Evolutionary conservation across 2,888 invertebrate species (phyloP).

Genomic region (Cordilura impudica): DNA sequence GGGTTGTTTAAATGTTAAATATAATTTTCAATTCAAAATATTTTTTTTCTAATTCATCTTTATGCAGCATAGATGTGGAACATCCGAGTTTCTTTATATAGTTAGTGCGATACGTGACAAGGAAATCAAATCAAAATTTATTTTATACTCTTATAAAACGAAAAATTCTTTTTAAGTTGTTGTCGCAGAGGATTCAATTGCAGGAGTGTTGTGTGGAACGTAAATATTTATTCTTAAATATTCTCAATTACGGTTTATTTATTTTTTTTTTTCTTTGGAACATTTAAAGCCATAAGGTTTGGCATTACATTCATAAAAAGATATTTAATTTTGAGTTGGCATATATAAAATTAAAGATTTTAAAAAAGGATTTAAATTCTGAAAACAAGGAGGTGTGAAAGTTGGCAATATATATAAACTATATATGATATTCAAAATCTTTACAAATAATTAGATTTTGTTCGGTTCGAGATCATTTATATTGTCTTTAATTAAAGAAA

Average conservation of each 20-base stretch:
- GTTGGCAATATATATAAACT: too few species aligned
- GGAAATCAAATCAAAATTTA: constrained; percentile 52
- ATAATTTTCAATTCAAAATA: constrained; percentile 32
- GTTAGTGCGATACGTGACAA: constrained; percentile 52
- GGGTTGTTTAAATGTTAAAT: background rate
- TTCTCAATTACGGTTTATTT: background rate
- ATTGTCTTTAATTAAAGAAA: too few species aligned
- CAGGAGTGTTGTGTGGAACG: background rate
- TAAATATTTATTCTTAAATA: too few species aligned
- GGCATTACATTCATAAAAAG: background rate
- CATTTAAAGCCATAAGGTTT: background rate
- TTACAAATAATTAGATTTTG: too few species aligned
- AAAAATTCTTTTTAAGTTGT: background rate
- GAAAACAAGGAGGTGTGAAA: too few species aligned
- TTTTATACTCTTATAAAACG: background rate
- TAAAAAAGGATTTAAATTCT: background rate
- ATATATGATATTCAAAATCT: too few species aligned
- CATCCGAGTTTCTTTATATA: constrained; percentile 45
- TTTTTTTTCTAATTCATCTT: constrained; percentile 22
- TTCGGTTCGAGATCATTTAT: too few species aligned
- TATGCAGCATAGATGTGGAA: constrained; percentile 5
- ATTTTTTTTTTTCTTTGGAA: too few species aligned
- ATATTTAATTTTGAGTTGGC: background rate
- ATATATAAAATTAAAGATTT: background rate
- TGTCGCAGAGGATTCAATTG: background rate